phyloP scores from a whole-genome alignment of 2,888 invertebrate genomes.

The Ametastegia equiseti region DNA sequence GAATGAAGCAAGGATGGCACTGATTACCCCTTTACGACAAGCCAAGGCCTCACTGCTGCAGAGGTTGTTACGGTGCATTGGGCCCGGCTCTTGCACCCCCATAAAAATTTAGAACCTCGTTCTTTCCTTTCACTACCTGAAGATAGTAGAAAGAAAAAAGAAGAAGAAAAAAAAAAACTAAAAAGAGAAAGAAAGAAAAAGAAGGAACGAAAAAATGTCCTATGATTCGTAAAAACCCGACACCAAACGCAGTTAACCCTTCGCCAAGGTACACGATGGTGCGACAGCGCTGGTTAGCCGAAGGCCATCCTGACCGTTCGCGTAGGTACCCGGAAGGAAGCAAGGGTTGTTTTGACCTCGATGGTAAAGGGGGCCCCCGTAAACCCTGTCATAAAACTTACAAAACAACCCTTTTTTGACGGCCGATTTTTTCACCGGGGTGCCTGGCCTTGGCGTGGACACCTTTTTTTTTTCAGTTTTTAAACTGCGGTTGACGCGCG shows the following conservation, averaged over 20 bases:
- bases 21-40: slow-evolving; percentile 75
- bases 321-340: slow-evolving; percentile 65
- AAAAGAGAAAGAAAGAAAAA: too few relatives aligned
- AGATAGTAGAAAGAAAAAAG: too few relatives aligned
- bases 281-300: slow-evolving; percentile 33
- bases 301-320: slow-evolving; percentile 21
- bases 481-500: slow-evolving; percentile 42
- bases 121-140: slow-evolving; percentile 55
- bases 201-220: slow-evolving; percentile 58
- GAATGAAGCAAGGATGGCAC: too few relatives aligned
- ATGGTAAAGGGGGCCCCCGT: slow-evolving; percentile 58
- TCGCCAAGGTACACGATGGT: slow-evolving; percentile 52
- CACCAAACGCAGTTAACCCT: slow-evolving; percentile 63
- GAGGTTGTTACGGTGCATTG: slow-evolving; percentile 54
- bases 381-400: slow-evolving; percentile 59
- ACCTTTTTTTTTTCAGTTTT: slow-evolving; percentile 34
- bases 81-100: slow-evolving; percentile 60
- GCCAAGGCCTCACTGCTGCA: slow-evolving; percentile 66
- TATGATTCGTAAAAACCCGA: slow-evolving; percentile 60
- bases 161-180: too few relatives aligned
- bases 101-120: slow-evolving; percentile 64
- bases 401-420: slow-evolving; percentile 66
- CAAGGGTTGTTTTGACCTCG: slow-evolving; percentile 62
- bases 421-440: slow-evolving; percentile 36
- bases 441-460: slow-evolving; percentile 58